Conservation (phyloP, 2,888 invertebrate species). For the Sipunculus nudus region DNA sequence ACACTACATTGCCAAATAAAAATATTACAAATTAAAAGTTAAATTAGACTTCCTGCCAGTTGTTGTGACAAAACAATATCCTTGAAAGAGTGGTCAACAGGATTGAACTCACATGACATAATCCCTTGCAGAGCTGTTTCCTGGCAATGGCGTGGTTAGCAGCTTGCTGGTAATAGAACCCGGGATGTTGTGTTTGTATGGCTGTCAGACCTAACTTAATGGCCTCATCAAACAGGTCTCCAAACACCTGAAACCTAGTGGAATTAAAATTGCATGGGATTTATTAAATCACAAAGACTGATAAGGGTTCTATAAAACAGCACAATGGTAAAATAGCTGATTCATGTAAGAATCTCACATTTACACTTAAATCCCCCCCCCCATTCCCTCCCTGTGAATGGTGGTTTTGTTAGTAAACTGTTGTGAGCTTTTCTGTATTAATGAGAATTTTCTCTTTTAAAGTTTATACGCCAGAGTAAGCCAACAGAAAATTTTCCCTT, state of each 20-base stretch:
- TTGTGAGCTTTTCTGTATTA: too few relatives aligned
- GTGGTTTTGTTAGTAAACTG: too few relatives aligned
- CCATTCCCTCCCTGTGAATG: too few relatives aligned
- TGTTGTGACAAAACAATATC: too few relatives aligned
- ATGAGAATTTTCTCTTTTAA: too few relatives aligned
- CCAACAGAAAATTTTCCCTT: too few relatives aligned
- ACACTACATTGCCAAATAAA: too few relatives aligned
- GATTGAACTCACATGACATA: conserved; percentile 75
- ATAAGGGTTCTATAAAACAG: not conserved
- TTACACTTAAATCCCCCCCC: too few relatives aligned
- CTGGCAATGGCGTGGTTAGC: conserved; percentile 85
- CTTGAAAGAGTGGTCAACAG: too few relatives aligned
- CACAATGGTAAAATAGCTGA: not conserved
- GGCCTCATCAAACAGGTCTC: conserved; percentile 95
- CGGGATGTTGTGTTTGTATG: conserved; percentile 95
- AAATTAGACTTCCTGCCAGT: too few relatives aligned
- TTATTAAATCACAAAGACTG: not conserved
- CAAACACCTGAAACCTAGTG: conserved; percentile 75
- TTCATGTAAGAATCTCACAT: not conserved
- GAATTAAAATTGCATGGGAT: not conserved
- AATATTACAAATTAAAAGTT: too few relatives aligned
- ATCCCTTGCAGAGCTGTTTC: conserved; percentile 78
- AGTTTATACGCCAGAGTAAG: too few relatives aligned
- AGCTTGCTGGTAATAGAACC: conserved; percentile 94
- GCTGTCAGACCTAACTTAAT: conserved; percentile 90